Evolutionary conservation across 2,113 vertebrate genomes (phyloP).

Genomic region (Ciconia stormi): DNA sequence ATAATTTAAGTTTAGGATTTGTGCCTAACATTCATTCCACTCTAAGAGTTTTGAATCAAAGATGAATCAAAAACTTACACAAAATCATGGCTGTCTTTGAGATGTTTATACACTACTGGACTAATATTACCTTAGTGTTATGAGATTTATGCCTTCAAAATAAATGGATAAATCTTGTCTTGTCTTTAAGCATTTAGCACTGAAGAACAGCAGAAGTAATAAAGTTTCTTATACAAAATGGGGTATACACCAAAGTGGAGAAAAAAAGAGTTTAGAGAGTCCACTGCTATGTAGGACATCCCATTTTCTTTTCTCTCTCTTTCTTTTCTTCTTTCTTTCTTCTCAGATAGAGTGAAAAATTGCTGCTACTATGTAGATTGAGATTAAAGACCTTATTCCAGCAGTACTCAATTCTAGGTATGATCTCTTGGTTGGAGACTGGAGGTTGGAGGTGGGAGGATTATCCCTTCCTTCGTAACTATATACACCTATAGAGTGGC

Average conservation of each 20-base stretch:
- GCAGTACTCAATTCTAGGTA: not conserved
- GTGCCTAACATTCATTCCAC: not conserved
- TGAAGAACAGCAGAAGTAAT: not conserved
- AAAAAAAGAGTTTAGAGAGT: not conserved
- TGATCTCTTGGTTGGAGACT: not conserved
- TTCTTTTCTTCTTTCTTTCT: not conserved
- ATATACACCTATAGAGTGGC: accelerated
- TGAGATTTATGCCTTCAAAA: not conserved
- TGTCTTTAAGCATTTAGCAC: not conserved
- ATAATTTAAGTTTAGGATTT: not conserved
- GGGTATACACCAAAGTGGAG: accelerated
- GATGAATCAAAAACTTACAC: not conserved
- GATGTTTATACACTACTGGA: not conserved
- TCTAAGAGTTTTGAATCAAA: not conserved
- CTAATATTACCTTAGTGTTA: not conserved
- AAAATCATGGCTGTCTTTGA: not conserved
- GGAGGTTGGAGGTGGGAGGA: not conserved
- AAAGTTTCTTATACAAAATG: not conserved
- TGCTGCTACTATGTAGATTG: not conserved
- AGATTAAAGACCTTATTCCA: not conserved
- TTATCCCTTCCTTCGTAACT: not conserved
- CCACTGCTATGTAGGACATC: not conserved
- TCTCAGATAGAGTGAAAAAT: not conserved
- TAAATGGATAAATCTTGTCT: not conserved
- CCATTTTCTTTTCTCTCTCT: not conserved